These are phyloP conservation scores for Serilophus lunatus DNA, from an alignment of 2,113 vertebrate species.

Conservation along the genomic window DNA sequence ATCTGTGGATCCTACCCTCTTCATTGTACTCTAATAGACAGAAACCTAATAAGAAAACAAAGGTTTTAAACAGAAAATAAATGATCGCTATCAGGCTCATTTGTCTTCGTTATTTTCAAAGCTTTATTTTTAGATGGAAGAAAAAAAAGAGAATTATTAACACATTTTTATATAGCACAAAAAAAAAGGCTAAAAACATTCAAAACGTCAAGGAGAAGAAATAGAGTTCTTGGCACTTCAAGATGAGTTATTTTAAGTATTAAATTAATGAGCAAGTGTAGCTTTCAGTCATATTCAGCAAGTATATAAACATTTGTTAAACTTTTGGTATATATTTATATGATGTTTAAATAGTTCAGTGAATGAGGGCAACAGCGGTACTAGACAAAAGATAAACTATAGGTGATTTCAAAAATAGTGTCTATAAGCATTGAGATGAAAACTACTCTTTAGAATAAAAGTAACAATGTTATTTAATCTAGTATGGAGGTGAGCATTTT, in stretches of 20 bases:
- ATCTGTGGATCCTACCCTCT: not conserved
- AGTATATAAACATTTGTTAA: not conserved
- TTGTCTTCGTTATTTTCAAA: not conserved
- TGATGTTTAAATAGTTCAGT: not conserved
- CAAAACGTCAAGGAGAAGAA: not conserved
- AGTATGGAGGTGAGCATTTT: not conserved
- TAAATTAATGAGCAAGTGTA: not conserved
- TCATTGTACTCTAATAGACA: not conserved
- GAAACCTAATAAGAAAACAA: not conserved
- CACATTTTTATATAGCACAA: not conserved
- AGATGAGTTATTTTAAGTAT: not conserved
- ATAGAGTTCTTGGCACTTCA: not conserved
- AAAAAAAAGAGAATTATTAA: not conserved
- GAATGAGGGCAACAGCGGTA: not conserved
- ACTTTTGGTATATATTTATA: not conserved
- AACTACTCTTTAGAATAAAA: constrained; percentile 8
- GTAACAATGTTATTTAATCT: not conserved
- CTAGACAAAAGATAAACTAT: not conserved
- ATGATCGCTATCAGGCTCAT: not conserved
- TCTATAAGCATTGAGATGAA: not conserved
- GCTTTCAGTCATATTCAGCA: not conserved
- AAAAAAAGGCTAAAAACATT: not conserved
- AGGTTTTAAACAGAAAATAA: not conserved
- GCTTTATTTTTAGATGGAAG: not conserved
- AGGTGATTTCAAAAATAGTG: not conserved